Base-by-base conservation (phyloP, 2,113 vertebrate species). In the Heloderma charlesbogerti region DNA sequence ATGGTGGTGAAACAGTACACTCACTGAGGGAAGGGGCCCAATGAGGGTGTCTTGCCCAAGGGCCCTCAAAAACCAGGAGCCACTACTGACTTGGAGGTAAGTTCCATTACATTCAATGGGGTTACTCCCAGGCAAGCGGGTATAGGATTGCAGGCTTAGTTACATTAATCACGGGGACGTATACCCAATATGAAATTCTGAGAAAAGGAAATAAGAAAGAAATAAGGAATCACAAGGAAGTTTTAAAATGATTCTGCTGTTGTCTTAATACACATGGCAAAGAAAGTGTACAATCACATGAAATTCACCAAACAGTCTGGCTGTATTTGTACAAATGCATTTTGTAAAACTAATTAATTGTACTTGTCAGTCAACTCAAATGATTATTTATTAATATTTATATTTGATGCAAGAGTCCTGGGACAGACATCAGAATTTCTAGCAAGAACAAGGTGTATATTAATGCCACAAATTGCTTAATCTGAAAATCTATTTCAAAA, bases 401-500 rank as follows among this genome's bases (percentile, higher is more conserved):
- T 1, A 90, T 91, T 75, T 86, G 74, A 88, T 79, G 91, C 84
- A 84, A 51, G 45, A 81, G 31, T 57, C 22, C 60, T 31, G 85
- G 86, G 40, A 86, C 37, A 87, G 37, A 77, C 60, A 88, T 60
- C 20, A 75, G 54, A 45, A 8, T 63, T 27, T 3, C 9, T 83
- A 31, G 10, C 83, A 92, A 90, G 77, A 93, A 67, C 18, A 37
- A 88, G 89, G 54, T 72, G 80, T 66, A 90, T 93, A 80, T 80
- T 94, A 90, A 92, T 94, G 29, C 15, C 37, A 40, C 3, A 34
- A 43, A 57, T n/a, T 60, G 3, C 40, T 57, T 57, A 27, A 34
- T 29, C 31, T 40, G 37, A 94, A 94, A 95, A 94, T 92, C 92
- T 86, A 88, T 94, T 94, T 94, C 87, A 93, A 86, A 93, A 90